phyloP scores from a whole-genome alignment of 2,888 invertebrate genomes.

The Arge pagana region DNA sequence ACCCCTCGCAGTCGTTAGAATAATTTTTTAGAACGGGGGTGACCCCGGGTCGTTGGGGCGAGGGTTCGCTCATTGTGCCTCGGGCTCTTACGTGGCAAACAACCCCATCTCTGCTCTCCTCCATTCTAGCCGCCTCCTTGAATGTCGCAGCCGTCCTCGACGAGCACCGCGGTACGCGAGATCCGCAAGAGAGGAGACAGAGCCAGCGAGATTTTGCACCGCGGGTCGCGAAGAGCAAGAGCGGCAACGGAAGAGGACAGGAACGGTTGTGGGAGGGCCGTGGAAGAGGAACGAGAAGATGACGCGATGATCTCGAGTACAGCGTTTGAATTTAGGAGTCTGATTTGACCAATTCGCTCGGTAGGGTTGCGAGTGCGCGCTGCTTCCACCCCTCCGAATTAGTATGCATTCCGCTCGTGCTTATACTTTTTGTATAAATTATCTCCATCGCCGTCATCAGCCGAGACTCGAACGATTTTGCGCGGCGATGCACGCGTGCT shows the following conservation, averaged over 20 bases:
- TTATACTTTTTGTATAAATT: too few relatives aligned
- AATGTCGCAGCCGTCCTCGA: neutral
- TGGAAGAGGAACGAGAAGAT: too few relatives aligned
- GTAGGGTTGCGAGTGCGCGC: conserved; percentile 25
- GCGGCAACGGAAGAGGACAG: too few relatives aligned
- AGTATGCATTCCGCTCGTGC: too few relatives aligned
- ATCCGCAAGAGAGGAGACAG: too few relatives aligned
- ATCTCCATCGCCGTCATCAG: too few relatives aligned
- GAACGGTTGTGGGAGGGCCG: too few relatives aligned
- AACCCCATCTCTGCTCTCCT: conserved; percentile 15
- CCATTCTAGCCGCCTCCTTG: conserved; percentile 1
- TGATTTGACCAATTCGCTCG: conserved; percentile 39
- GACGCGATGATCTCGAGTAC: conserved; percentile 42
- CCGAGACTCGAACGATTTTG: too few relatives aligned
- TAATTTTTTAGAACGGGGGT: conserved; percentile 38
- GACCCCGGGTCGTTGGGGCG: conserved; percentile 33
- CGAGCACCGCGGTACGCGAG: too few relatives aligned
- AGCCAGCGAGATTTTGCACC: too few relatives aligned
- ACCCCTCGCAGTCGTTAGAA: conserved; percentile 40
- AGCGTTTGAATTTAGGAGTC: conserved; percentile 49
- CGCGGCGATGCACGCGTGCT: too few relatives aligned
- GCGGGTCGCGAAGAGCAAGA: neutral
- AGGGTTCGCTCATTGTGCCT: conserved; percentile 22
- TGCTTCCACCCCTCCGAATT: conserved; percentile 24
- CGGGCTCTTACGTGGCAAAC: conserved; percentile 25